Base-by-base conservation (phyloP, 1,140 invertebrate genomes). In the Rhyacophila brunnea region DNA sequence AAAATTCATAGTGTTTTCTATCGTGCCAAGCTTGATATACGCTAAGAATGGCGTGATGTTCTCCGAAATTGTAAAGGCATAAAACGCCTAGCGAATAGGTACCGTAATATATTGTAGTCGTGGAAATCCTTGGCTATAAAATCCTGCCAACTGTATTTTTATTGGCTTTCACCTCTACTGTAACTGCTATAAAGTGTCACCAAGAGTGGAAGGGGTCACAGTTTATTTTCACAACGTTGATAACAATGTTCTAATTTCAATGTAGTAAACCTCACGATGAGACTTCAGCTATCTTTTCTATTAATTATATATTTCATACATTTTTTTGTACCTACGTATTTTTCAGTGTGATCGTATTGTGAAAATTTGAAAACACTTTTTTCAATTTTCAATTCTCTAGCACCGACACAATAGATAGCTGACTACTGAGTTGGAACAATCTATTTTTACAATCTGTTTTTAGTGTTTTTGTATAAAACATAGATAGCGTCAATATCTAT, bases 51-150 rank as follows among this genome's bases (percentile, higher is more conserved):
- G 23, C 17, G 11, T 9, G 40, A 14, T 42, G 40, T 53, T 43
- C 40, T 28, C 20, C 13, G n/a, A 53, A 53, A 53, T 53, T 43
- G 38, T 43, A 53, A 53, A 42, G 15, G 40, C 51, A 53, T 53
- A 34, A 45, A 53, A 53, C 38, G 15, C 51, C 23, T 28, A 28
- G 23, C 23, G 23, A 28, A 28, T 28, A n/a, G n/a, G n/a, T n/a
- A 28, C 20, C 20, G 38, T 20, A 36, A 44, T 53, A 53, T 32
- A 42, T 53, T 32, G 42, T 18, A 53, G 15, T 17, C 18, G 35
- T 6, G 36, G 36, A 32, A 35, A 45, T 45, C 14, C 43, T 45
- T 11, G 5, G 6, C 14, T 19, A 45, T 45, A 15, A 45, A 18
- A 15, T 20, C 38, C 38, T 15, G 11, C 18, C 14, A 11, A 17